Evolutionary conservation across 2,113 vertebrate species (phyloP).

Genomic region (Coryphaenoides rupestris): DNA sequence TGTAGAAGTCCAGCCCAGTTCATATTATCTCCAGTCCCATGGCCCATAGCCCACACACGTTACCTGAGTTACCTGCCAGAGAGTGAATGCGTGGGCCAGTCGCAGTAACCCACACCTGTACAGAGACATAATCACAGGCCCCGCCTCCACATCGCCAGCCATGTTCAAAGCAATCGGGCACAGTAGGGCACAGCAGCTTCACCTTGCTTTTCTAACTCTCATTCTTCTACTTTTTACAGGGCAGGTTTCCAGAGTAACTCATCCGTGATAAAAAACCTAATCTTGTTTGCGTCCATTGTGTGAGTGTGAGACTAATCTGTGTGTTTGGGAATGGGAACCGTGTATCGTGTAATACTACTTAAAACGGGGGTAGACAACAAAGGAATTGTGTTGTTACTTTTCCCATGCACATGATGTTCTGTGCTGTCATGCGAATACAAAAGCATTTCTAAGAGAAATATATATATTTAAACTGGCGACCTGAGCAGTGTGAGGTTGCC

Average conservation of each 20-base stretch:
- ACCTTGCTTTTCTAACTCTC: constrained; percentile 12
- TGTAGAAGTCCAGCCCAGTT: constrained; percentile 60
- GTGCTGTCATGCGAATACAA: not conserved
- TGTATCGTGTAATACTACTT: no score
- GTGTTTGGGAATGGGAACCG: no score
- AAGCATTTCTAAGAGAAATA: not conserved
- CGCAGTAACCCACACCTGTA: constrained; percentile 41
- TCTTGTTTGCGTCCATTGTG: no score
- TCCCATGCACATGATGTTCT: no score
- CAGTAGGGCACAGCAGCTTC: constrained; percentile 40
- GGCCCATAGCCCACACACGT: constrained; percentile 56
- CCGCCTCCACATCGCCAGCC: constrained; percentile 47
- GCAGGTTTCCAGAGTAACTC: no score
- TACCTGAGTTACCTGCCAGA: constrained; percentile 35
- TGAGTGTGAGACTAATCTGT: no score
- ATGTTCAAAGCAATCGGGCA: constrained; percentile 20
- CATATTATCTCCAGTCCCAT: constrained; percentile 62
- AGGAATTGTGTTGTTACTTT: no score
- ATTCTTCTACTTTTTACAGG: not conserved
- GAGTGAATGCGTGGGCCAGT: constrained; percentile 22
- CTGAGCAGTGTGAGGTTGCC: no score
- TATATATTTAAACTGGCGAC: no score
- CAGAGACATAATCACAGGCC: constrained; percentile 35
- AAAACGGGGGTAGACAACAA: no score
- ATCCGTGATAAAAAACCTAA: no score